A percentile compares a stretch with the other conserved stretches of the same genome.
Conservation (phyloP, 2,888 invertebrate genomes). For the Drosophila suboccidentalis region DNA sequence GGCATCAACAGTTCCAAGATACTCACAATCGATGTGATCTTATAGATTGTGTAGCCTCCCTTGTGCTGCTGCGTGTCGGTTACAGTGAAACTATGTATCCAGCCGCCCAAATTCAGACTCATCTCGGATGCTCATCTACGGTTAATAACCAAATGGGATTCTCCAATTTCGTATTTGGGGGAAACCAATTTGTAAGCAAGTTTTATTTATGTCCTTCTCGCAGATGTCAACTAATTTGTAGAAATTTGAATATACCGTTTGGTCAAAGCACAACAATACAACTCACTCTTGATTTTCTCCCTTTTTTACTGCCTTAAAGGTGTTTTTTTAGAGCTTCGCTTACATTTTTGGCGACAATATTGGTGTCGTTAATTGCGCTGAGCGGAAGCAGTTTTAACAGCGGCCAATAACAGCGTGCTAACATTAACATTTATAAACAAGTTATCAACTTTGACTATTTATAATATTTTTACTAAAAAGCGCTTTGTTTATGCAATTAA, state of each 20-base stretch:
- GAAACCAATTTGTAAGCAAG: background rate
- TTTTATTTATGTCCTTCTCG: background rate
- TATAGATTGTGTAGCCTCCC: slow-evolving; percentile 95
- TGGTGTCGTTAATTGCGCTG: too few relatives aligned
- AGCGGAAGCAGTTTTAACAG: background rate
- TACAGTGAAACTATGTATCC: slow-evolving; percentile 94
- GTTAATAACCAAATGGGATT: background rate
- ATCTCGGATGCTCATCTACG: slow-evolving; percentile 55
- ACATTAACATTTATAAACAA: slow-evolving; percentile 1
- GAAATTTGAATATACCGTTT: background rate
- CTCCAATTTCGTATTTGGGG: background rate
- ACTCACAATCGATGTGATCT: slow-evolving; percentile 94
- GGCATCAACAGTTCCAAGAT: background rate
- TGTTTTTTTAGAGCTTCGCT: slow-evolving; percentile 2
- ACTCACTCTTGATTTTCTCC: background rate
- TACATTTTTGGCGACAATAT: slow-evolving; percentile 8
- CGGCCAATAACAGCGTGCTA: slow-evolving; percentile 14
- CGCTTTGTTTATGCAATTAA: background rate
- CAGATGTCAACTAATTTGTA: background rate
- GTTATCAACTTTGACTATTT: background rate
- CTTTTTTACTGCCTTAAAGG: background rate
- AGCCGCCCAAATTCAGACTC: slow-evolving; percentile 86
- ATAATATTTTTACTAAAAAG: background rate
- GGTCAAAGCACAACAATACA: background rate
- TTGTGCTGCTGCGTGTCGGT: slow-evolving; percentile 93